These are phyloP conservation scores for Gila orcuttii DNA, from an alignment of 2,113 vertebrate species.

Conservation along the genomic window DNA sequence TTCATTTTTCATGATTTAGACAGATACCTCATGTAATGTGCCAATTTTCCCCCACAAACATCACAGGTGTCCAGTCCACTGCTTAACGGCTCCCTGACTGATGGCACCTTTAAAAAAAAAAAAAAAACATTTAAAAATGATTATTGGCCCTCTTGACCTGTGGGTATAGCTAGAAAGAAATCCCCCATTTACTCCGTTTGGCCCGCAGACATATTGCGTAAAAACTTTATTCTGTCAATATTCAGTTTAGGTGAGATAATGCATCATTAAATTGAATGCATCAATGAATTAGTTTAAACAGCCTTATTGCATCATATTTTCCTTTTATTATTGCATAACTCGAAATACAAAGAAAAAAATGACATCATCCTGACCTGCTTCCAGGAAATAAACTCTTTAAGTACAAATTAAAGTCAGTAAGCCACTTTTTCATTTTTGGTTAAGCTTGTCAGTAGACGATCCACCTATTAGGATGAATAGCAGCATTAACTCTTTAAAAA, in stretches of 20 bases:
- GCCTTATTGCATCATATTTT: background rate
- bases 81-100: background rate
- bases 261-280: background rate
- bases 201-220: background rate
- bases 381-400: background rate
- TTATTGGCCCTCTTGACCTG: background rate
- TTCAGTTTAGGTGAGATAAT: background rate
- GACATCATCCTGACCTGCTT: background rate
- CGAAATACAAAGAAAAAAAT: background rate
- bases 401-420: background rate
- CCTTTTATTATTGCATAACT: background rate
- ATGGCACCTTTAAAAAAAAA: background rate
- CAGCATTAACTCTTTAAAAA: background rate
- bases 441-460: too few relatives aligned
- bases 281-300: background rate
- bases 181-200: background rate
- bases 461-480: background rate
- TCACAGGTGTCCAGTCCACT: background rate
- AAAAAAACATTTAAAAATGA: background rate
- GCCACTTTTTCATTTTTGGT: background rate
- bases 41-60: background rate
- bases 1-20: background rate
- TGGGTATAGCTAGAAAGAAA: background rate
- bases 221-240: background rate
- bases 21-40: background rate